phyloP scores from a whole-genome alignment of 2,113 vertebrate genomes.

The Tursiops truncatus region DNA sequence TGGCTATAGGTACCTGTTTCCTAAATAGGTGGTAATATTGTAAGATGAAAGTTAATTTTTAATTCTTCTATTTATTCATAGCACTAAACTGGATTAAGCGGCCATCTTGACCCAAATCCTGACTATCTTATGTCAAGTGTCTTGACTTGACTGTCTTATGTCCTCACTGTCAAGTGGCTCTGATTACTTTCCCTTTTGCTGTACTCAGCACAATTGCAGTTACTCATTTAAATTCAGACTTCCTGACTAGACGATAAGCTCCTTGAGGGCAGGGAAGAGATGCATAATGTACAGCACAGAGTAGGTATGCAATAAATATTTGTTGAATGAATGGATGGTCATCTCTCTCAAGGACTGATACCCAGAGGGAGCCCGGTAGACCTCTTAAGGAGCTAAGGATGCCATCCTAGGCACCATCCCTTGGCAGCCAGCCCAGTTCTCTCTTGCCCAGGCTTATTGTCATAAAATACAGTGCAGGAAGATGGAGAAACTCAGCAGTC shows the following conservation, averaged over 20 bases:
- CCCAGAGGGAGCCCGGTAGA: background rate
- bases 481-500: background rate
- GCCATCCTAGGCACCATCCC: background rate
- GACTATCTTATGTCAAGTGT: background rate
- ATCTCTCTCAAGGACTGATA: background rate
- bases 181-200: background rate
- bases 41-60: background rate
- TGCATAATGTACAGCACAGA: background rate
- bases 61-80: background rate
- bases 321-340: background rate
- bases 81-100: background rate
- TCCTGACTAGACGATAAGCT: background rate
- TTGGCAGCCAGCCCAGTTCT: background rate
- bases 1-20: background rate
- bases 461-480: background rate
- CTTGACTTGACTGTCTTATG: background rate
- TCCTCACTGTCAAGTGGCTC: background rate
- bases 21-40: background rate
- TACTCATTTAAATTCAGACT: conserved; percentile 7
- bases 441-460: background rate
- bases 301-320: background rate
- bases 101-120: background rate
- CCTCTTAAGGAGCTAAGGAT: background rate
- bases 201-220: background rate
- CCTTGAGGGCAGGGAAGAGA: background rate